These are phyloP conservation scores for Enteromius trimaculatus DNA, from an alignment of 2,797 vertebrate species.

Conservation along the genomic window DNA sequence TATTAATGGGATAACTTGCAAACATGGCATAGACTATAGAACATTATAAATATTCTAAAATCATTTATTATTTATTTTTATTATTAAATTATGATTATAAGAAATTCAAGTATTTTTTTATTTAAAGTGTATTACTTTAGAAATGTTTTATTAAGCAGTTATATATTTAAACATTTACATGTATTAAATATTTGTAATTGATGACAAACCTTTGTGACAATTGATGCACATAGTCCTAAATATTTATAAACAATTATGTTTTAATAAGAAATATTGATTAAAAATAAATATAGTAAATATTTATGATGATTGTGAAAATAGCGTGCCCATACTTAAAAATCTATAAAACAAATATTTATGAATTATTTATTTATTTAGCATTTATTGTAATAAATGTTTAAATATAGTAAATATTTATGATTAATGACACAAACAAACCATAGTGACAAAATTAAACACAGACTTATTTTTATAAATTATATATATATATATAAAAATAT, in stretches of 20 bases:
- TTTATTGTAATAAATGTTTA: background rate
- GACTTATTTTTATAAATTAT: background rate
- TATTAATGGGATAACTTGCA: background rate
- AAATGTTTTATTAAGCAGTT: background rate
- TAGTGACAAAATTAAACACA: background rate
- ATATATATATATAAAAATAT: background rate
- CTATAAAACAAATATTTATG: background rate
- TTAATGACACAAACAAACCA: background rate
- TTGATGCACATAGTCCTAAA: background rate
- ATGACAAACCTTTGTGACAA: background rate
- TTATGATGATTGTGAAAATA: background rate
- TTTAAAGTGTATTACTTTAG: background rate
- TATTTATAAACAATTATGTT: background rate
- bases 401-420: background rate
- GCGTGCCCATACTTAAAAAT: background rate
- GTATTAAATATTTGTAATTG: background rate
- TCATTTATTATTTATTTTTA: background rate
- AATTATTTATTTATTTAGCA: background rate
- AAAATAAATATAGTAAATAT: background rate
- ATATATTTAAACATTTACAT: background rate
- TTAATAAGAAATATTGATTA: background rate
- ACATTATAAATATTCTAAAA: background rate
- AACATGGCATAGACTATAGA: background rate
- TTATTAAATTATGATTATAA: background rate
- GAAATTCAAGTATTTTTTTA: background rate